phyloP scores from a whole-genome alignment of 2,797 vertebrate species.

The Microctenopoma steveboyesi region DNA sequence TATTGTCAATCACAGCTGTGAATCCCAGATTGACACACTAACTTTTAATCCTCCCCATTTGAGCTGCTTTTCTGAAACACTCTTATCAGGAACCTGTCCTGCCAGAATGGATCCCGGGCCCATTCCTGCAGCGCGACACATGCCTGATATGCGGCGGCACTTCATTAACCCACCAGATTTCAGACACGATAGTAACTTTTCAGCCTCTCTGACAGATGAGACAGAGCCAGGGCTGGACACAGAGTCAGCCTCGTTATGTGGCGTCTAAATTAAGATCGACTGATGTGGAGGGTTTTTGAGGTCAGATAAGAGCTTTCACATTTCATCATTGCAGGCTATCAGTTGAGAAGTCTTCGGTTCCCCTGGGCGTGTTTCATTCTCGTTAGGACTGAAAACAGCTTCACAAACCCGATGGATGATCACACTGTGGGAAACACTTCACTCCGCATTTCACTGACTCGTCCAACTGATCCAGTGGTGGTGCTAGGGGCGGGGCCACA shows the following conservation, averaged over 20 bases:
- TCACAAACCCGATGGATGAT: constrained; percentile 13
- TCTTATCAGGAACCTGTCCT: constrained; percentile 43
- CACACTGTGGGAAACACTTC: constrained; percentile 26
- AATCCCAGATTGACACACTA: constrained; percentile 36
- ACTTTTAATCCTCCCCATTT: constrained; percentile 43
- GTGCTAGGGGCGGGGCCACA: no score
- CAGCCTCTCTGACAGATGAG: constrained; percentile 36
- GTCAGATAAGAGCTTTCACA: constrained; percentile 50
- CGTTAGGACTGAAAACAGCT: constrained; percentile 12
- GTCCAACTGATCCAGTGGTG: not conserved
- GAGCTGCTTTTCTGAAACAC: constrained; percentile 35
- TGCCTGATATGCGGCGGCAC: constrained; percentile 23
- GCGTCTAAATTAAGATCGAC: constrained; percentile 53
- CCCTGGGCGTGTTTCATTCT: not conserved
- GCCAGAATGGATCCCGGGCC: constrained; percentile 24
- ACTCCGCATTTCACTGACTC: not conserved
- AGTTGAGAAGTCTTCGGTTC: constrained; percentile 16
- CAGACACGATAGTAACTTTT: constrained; percentile 27
- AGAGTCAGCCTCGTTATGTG: constrained; percentile 26
- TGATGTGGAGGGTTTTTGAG: constrained; percentile 47
- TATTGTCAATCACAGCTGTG: constrained; percentile 42
- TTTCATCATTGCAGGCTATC: constrained; percentile 43
- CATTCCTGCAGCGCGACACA: constrained; percentile 19
- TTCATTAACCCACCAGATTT: constrained; percentile 53
- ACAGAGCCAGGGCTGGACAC: constrained; percentile 10